Evolutionary conservation across 2,113 vertebrate genomes (phyloP).

Genomic region (Forbesichthys papilliferus): DNA sequence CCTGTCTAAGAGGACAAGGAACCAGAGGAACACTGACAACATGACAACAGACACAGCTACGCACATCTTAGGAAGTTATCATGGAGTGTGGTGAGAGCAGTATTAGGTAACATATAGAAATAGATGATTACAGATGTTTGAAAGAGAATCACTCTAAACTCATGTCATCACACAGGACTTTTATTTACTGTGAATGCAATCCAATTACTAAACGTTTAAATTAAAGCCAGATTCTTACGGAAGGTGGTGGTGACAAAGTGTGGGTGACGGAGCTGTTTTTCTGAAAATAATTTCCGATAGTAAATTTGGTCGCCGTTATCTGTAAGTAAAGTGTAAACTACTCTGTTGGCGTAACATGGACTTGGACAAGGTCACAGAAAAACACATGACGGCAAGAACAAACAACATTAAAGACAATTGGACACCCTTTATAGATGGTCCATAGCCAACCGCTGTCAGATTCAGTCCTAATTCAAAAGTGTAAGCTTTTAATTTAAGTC

Average conservation of each 20-base stretch:
- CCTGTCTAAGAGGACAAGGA: neutral
- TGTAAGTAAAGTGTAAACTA: slow-evolving; percentile 31
- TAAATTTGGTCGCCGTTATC: slow-evolving; percentile 25
- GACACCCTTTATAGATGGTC: slow-evolving; percentile 84
- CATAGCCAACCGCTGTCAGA: slow-evolving; percentile 72
- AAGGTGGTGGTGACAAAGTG: slow-evolving; percentile 1
- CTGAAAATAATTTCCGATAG: slow-evolving; percentile 32
- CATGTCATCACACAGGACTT: slow-evolving; percentile 21
- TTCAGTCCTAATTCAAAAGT: slow-evolving; percentile 43
- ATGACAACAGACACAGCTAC: slow-evolving; percentile 54
- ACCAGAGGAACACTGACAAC: slow-evolving; percentile 32
- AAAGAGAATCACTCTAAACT: slow-evolving; percentile 63
- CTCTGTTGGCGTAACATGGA: slow-evolving; percentile 37
- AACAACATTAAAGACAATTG: slow-evolving; percentile 71
- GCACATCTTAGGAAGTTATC: slow-evolving; percentile 28
- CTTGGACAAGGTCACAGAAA: slow-evolving; percentile 49
- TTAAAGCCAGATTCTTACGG: neutral
- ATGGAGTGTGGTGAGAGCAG: slow-evolving; percentile 35
- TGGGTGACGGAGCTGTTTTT: slow-evolving; percentile 40
- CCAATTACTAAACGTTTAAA: slow-evolving; percentile 20
- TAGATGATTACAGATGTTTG: slow-evolving; percentile 55
- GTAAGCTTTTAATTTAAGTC: slow-evolving; percentile 51
- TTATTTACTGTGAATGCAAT: slow-evolving; percentile 37
- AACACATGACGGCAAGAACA: slow-evolving; percentile 56
- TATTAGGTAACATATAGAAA: slow-evolving; percentile 48